Evolutionary conservation across 2,888 invertebrate genomes (phyloP).

Genomic region (Drosophila atripex): DNA sequence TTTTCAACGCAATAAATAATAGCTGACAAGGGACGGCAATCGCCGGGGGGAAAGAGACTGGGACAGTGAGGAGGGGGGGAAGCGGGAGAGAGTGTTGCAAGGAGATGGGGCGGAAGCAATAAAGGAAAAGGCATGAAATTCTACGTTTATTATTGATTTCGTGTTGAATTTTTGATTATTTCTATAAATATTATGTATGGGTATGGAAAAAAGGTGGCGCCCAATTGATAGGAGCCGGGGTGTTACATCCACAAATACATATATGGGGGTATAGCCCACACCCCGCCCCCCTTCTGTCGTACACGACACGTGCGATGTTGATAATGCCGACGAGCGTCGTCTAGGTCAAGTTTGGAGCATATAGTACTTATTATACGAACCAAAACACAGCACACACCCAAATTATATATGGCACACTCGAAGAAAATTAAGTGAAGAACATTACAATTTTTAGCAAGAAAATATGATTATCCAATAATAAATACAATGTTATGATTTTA

Average conservation of each 20-base stretch:
- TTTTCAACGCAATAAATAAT: conserved; percentile 77
- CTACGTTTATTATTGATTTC: conserved; percentile 72
- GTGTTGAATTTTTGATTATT: conserved; percentile 75
- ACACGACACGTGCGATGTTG: conserved; percentile 63
- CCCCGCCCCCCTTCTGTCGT: conserved; percentile 21
- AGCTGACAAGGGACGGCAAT: conserved; percentile 44
- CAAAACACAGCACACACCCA: conserved; percentile 29
- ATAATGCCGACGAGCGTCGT: conserved; percentile 58
- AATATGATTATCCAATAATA: too few species aligned
- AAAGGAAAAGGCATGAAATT: conserved; percentile 53
- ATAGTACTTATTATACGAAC: conserved; percentile 25
- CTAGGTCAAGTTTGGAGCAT: conserved; percentile 66
- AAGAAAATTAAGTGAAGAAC: not conserved
- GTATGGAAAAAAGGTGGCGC: conserved; percentile 10
- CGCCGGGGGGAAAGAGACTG: conserved; percentile 4
- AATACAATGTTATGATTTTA: too few species aligned
- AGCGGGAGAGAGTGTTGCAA: not conserved
- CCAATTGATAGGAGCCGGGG: conserved; percentile 8
- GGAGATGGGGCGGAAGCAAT: not conserved
- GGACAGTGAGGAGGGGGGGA: not conserved
- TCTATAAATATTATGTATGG: conserved; percentile 63
- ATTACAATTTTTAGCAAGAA: too few species aligned
- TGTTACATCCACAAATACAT: conserved; percentile 7
- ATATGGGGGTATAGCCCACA: not conserved
- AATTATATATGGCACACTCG: conserved; percentile 6